phyloP scores from a whole-genome alignment of 53 echinoderm and acorn worm genomes.

The Hippasteria phrygiana region DNA sequence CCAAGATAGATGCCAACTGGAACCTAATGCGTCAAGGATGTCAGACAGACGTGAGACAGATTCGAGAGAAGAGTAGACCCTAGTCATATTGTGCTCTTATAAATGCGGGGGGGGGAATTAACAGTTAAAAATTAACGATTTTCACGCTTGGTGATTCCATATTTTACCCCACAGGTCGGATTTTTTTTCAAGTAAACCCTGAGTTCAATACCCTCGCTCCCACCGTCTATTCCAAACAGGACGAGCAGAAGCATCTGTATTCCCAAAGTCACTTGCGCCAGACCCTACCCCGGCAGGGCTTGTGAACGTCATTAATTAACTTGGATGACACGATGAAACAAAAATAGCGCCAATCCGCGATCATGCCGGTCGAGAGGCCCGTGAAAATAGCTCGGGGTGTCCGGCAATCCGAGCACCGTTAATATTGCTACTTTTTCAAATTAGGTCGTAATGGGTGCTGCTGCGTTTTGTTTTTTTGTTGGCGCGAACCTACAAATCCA shows the following conservation, averaged over 20 bases:
- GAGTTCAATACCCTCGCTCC: not conserved
- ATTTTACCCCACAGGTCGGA: too few species aligned
- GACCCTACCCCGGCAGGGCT: not conserved
- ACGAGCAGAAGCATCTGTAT: not conserved
- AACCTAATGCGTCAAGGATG: too few species aligned
- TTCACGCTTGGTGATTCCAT: too few species aligned
- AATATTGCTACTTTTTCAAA: constrained; percentile 15
- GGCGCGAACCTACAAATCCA: not conserved
- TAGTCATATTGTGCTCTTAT: too few species aligned
- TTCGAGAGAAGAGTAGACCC: too few species aligned
- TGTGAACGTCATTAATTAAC: constrained; percentile 31
- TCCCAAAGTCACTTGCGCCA: not conserved
- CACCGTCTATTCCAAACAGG: not conserved
- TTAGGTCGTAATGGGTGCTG: not conserved
- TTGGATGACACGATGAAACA: constrained; percentile 21
- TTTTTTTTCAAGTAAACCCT: not conserved
- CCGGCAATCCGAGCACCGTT: not conserved
- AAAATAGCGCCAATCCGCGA: not conserved
- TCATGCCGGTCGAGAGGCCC: not conserved
- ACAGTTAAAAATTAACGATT: too few species aligned
- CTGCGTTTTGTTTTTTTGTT: too few species aligned
- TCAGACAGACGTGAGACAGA: too few species aligned
- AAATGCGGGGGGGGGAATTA: too few species aligned
- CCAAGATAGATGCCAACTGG: not conserved
- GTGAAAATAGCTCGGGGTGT: constrained; percentile 30